phyloP scores from a whole-genome alignment of 2,888 invertebrate species.

The Oxycera nigricornis region DNA sequence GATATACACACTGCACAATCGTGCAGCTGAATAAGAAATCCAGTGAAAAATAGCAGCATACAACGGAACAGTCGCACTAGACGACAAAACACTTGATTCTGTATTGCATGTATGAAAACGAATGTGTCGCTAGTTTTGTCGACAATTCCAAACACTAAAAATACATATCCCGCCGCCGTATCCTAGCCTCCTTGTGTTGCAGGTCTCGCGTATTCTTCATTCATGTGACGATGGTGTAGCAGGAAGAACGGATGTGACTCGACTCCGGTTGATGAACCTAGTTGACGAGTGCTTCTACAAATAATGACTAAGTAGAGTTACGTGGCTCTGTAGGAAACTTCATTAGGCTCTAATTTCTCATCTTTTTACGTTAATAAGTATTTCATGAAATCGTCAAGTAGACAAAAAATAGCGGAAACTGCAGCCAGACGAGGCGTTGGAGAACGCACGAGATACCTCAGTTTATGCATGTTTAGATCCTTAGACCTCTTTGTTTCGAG shows the following conservation, averaged over 20 bases:
- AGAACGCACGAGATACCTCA: background rate
- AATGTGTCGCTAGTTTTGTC: background rate
- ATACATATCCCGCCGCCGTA: slow-evolving; percentile 2
- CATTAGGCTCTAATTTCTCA: slow-evolving; percentile 41
- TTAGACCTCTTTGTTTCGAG: slow-evolving; percentile 20
- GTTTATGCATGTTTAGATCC: slow-evolving; percentile 27
- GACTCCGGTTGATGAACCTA: slow-evolving; percentile 41
- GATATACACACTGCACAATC: slow-evolving; percentile 42
- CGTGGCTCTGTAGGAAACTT: slow-evolving; percentile 38
- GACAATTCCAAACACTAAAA: background rate
- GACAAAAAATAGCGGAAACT: background rate
- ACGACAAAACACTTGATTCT: slow-evolving; percentile 27
- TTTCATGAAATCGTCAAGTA: background rate
- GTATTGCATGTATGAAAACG: background rate
- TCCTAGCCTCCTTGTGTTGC: background rate
- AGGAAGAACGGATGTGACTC: slow-evolving; percentile 21
- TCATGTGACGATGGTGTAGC: background rate
- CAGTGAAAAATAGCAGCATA: slow-evolving; percentile 1
- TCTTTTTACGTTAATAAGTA: slow-evolving; percentile 36
- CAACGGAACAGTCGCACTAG: background rate
- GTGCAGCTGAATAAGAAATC: slow-evolving; percentile 19
- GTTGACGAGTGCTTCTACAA: slow-evolving; percentile 36
- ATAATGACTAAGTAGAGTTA: slow-evolving; percentile 42
- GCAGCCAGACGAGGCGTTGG: background rate
- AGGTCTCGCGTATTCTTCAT: slow-evolving; percentile 16